phyloP scores from a whole-genome alignment of 2,113 vertebrate species.

The Elaphurus davidianus region DNA sequence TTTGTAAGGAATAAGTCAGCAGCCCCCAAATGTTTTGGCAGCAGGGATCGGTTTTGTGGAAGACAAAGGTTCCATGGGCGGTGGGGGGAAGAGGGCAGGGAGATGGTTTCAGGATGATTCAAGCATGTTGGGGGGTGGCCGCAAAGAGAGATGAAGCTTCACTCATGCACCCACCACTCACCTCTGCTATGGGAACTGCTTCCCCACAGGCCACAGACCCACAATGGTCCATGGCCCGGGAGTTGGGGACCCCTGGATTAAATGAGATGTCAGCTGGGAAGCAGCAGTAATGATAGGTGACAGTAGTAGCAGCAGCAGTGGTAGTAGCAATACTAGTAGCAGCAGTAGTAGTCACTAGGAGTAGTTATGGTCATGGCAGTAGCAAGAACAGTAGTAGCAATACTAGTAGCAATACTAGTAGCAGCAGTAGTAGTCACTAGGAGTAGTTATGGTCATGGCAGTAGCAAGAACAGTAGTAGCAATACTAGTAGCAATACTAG shows the following conservation, averaged over 20 bases:
- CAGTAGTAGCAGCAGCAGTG: background rate
- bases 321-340: background rate
- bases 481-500: too few species aligned
- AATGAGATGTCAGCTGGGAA: background rate
- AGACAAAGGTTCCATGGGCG: background rate
- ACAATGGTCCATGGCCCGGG: background rate
- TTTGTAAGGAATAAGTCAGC: background rate
- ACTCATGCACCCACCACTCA: background rate
- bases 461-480: too few species aligned
- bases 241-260: background rate
- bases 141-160: rapidly evolving
- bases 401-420: background rate
- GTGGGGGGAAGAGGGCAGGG: background rate
- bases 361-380: too few species aligned
- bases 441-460: too few species aligned
- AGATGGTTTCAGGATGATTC: background rate
- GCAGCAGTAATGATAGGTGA: background rate
- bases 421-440: too few species aligned
- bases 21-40: background rate
- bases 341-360: background rate
- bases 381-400: background rate
- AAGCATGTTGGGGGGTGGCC: background rate
- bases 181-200: background rate
- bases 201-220: background rate
- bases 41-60: background rate